Percentiles rank a stretch among this genome's conserved stretches.
These are phyloP conservation scores for Neoitamus cyanurus DNA, from an alignment of 2,888 invertebrate genomes.

Conservation along the genomic window DNA sequence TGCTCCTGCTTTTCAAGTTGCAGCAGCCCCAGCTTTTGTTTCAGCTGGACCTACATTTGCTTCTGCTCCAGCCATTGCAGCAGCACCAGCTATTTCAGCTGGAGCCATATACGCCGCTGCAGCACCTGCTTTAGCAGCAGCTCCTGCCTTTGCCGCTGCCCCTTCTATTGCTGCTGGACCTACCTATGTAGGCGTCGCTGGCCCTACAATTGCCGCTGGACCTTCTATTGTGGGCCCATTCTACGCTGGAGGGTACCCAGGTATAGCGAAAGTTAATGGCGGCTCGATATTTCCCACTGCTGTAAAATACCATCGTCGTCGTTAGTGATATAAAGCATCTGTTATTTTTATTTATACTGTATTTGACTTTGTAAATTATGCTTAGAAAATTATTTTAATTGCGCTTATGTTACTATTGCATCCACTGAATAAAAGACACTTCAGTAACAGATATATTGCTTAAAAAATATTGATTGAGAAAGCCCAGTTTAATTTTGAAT, in stretches of 20 bases:
- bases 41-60: slow-evolving; percentile 40
- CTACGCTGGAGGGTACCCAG: slow-evolving; percentile 48
- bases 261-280: slow-evolving; percentile 50
- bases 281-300: slow-evolving; percentile 53
- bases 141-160: slow-evolving; percentile 52
- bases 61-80: slow-evolving; percentile 52
- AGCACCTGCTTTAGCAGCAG: slow-evolving; percentile 50
- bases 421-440: slow-evolving; percentile 66
- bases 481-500: too few species aligned
- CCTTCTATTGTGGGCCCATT: slow-evolving; percentile 10
- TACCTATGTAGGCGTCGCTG: slow-evolving; percentile 55
- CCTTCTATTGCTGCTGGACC: slow-evolving; percentile 55
- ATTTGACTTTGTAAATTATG: neutral
- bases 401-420: slow-evolving; percentile 55
- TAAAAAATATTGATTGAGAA: too few species aligned
- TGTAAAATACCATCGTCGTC: slow-evolving; percentile 46
- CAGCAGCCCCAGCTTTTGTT: slow-evolving; percentile 27
- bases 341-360: slow-evolving; percentile 20
- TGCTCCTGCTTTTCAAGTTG: neutral
- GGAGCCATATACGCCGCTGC: slow-evolving; percentile 54
- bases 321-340: slow-evolving; percentile 15
- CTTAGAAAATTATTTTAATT: slow-evolving; percentile 1
- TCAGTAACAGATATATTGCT: slow-evolving; percentile 61
- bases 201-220: slow-evolving; percentile 56
- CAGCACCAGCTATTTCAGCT: slow-evolving; percentile 49